Base-by-base conservation (phyloP, 2,888 invertebrate species). In the Ophraella communa region DNA sequence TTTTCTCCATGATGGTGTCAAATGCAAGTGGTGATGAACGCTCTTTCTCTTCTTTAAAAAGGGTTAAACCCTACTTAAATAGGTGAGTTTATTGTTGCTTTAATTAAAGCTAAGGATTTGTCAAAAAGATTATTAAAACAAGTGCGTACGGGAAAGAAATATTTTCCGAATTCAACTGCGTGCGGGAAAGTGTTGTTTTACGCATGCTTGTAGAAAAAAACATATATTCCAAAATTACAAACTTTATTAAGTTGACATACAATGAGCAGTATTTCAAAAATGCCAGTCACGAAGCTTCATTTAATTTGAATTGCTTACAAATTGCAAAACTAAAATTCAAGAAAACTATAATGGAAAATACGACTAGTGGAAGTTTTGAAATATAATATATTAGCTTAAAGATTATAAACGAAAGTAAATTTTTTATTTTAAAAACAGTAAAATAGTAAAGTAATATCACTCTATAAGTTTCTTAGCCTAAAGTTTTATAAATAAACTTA, bases 191-290 rank as follows among this genome's bases (percentile, higher is more conserved):
- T 27, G 27, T 27, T 1, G 1, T 27, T 27, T 7, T 27, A 27
- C 1, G 7, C 4, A 7, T 8, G 27, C 27, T 3, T 24, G 3
- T 42, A 24, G n/a, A 21, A 51, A 59, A 18, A 59, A 39, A 59
- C 35, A 18, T n/a, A 24, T 27, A 39, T 35, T 4, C 30, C 30
- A 64, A 64, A 64, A 64, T 64, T 64, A 64, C 64, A 64, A 64
- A 64, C 24, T 64, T 64, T 64, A 64, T 58, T 63, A 35, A 39
- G 30, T 57, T 35, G 54, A 63, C 57, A 45, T 53, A 58, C 47
- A 51, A 33, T 60, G 60, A 60, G 60, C 52, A 60, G 33, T 57
- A 42, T 60, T 20, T 59, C 21, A 20, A 59, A 56, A 59, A 49
- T 35, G 35, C 39, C 51, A 51, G 51, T 51, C 27, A 51, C 35